These are phyloP conservation scores for Sarcophaga peregrina DNA, from an alignment of 1,140 invertebrate species.

Conservation along the genomic window DNA sequence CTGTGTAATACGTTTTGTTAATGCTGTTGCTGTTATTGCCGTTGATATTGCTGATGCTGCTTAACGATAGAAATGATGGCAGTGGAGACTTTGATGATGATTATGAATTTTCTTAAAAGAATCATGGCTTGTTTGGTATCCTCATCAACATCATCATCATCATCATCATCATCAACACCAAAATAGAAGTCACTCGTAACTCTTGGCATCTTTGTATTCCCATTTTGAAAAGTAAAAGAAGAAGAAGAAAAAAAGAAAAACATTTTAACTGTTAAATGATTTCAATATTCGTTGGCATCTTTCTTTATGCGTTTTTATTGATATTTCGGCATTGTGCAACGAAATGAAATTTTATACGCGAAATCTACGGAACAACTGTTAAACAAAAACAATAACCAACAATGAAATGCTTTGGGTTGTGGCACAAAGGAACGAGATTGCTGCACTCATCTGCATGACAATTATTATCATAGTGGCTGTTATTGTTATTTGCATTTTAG, in stretches of 20 bases:
- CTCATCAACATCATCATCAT: conserved; percentile 14
- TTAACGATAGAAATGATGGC: not conserved
- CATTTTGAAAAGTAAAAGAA: not conserved
- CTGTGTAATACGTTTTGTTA: not conserved
- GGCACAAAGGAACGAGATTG: not conserved
- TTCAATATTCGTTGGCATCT: conserved; percentile 19
- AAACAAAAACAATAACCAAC: conserved; percentile 31
- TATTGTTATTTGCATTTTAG: not conserved
- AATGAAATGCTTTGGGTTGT: conserved; percentile 17
- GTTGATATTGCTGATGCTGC: not conserved
- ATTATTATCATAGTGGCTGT: not conserved
- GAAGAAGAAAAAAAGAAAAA: no score
- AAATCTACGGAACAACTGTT: not conserved
- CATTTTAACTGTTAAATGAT: conserved; percentile 37
- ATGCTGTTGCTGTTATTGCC: not conserved
- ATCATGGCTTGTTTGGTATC: conserved; percentile 21
- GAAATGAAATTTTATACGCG: conserved; percentile 16
- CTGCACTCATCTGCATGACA: not conserved
- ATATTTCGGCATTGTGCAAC: conserved; percentile 17
- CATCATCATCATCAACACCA: not conserved
- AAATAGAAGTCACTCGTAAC: not conserved
- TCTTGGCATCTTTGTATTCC: not conserved
- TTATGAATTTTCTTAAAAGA: conserved; percentile 28
- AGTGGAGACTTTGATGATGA: not conserved
- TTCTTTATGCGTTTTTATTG: conserved; percentile 35